phyloP scores from a whole-genome alignment of 2,113 vertebrate genomes.

The Corynorhinus townsendii region DNA sequence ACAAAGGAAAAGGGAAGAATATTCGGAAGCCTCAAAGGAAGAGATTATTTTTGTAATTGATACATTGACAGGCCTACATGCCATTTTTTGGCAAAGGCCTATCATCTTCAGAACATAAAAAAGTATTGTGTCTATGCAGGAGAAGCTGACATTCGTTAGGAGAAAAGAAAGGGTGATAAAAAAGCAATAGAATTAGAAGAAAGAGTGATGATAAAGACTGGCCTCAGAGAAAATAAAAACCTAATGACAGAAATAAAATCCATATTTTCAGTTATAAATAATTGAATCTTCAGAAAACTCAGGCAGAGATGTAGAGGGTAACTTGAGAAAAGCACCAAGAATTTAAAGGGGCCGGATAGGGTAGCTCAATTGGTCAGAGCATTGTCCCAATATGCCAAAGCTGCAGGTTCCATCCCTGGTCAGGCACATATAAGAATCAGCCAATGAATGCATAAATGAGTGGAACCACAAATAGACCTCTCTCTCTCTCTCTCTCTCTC shows the following conservation, averaged over 20 bases:
- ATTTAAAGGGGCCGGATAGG: neutral
- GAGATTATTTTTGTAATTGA: neutral
- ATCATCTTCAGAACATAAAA: neutral
- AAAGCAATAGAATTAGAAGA: neutral
- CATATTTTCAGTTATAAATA: neutral
- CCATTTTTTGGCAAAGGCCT: neutral
- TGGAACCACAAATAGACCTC: too few species aligned
- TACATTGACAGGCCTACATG: neutral
- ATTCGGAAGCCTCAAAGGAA: neutral
- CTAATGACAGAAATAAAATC: neutral
- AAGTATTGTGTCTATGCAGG: neutral
- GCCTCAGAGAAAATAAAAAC: neutral
- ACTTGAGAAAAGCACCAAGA: neutral
- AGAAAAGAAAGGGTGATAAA: neutral
- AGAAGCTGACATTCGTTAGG: neutral
- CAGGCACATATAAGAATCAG: too few species aligned
- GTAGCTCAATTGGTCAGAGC: too few species aligned
- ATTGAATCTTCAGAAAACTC: neutral
- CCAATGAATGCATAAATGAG: too few species aligned
- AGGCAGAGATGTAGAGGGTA: neutral
- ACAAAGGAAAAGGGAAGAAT: neutral
- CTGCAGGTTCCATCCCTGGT: too few species aligned
- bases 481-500: too few species aligned
- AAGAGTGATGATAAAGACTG: neutral
- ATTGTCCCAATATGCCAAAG: too few species aligned